Base-by-base conservation (phyloP, 2,888 invertebrate genomes). In the Lochmaea capreae region DNA sequence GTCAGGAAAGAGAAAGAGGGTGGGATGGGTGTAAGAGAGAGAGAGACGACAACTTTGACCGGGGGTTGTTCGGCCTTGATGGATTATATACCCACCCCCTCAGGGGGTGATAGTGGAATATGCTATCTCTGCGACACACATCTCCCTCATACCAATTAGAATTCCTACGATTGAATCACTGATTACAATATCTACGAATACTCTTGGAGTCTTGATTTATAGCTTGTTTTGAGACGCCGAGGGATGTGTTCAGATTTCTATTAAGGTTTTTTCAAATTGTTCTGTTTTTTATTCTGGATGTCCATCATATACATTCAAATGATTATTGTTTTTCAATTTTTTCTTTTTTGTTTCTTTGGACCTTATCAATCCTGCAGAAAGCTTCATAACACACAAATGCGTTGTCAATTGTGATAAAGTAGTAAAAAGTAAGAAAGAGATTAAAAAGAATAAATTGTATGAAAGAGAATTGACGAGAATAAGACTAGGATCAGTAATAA, bases 31-130 rank as follows among this genome's bases (percentile, higher is more conserved):
- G 78, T 72, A 79, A 81, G 87, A 85, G 86, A 89, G 86, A 89
- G 86, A 89, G 90, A 89, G 90, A 89, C 89, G 90, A 89, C 89
- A 89, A 89, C 89, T 88, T 89, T 89, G 90, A 90, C 90, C 89
- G 90, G 85, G 86, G 85, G 81, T 80, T 81, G 79, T 84, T 84
- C 84, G 86, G 84, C 86, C 86, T 87, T 88, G 87, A 88, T 87
- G 88, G 88, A 88, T 88, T 86, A 87, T 86, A 46, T 74, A 79
- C 89, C 89, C 87, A 89, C 87, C 84, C 85, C 89, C 62, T 63
- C 43, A 16, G 16, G 62, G 89, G 89, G 88, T 73, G 79, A 73
- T 84, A 79, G 71, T 72, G 78, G 74, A 65, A 73, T 65, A 69
- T 42, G 43, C 66, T 70, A 63, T 67, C 63, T 72, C 79, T 83